Conservation (phyloP, 2,888 invertebrate genomes). For the Osedax fenrisi region DNA sequence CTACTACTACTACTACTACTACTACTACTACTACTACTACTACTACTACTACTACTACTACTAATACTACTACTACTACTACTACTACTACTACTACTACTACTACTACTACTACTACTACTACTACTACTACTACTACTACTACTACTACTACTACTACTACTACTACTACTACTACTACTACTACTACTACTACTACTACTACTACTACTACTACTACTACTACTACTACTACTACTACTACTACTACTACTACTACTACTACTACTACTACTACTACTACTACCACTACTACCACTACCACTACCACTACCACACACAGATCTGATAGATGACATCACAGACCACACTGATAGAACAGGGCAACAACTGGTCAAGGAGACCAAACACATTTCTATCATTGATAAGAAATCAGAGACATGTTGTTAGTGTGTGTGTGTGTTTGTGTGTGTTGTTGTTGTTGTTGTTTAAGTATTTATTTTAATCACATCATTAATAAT, state of each 20-base stretch:
- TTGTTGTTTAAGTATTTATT: too few relatives aligned
- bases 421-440: conserved; percentile 60
- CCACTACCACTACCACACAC: too few relatives aligned
- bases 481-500: too few relatives aligned
- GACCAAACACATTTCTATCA: conserved; percentile 59
- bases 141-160: not conserved
- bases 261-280: not conserved
- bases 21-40: too few relatives aligned
- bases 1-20: too few relatives aligned
- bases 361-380: conserved; percentile 60
- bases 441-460: too few relatives aligned
- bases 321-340: conserved; percentile 67
- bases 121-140: too few relatives aligned
- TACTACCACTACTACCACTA: not conserved
- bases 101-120: too few relatives aligned
- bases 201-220: not conserved
- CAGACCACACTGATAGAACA: conserved; percentile 62
- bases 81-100: too few relatives aligned
- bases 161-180: not conserved
- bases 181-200: not conserved
- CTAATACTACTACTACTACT: too few relatives aligned
- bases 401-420: conserved; percentile 61
- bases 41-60: too few relatives aligned
- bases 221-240: too few relatives aligned
- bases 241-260: conserved; percentile 2